Evolutionary conservation across 2,888 invertebrate genomes (phyloP).

Genomic region (Strigamia maritima): DNA sequence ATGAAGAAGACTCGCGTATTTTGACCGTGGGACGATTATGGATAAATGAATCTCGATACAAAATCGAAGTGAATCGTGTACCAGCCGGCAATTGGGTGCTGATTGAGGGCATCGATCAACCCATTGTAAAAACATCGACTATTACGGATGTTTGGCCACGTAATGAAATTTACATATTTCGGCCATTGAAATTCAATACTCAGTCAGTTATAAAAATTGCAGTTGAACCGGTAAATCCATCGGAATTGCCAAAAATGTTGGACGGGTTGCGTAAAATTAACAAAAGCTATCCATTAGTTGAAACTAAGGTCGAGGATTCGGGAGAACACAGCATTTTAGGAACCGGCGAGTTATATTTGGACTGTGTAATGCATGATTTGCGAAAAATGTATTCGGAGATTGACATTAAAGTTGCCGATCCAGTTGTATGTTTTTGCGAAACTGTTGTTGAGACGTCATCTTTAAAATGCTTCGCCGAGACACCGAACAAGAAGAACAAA

Average conservation of each 20-base stretch:
- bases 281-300: slow-evolving; percentile 94
- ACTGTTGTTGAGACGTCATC: slow-evolving; percentile 99
- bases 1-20: slow-evolving; percentile 95
- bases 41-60: slow-evolving; percentile 91
- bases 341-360: slow-evolving; percentile 95
- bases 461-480: slow-evolving; percentile 98
- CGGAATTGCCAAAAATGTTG: slow-evolving; percentile 98
- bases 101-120: slow-evolving; percentile 97
- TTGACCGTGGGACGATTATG: slow-evolving; percentile 91
- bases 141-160: slow-evolving; percentile 76
- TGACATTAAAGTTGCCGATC: slow-evolving; percentile 90
- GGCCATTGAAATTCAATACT: slow-evolving; percentile 94
- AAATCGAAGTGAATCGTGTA: slow-evolving; percentile 91
- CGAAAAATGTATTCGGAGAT: slow-evolving; percentile 98
- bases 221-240: slow-evolving; percentile 98
- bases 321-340: slow-evolving; percentile 98
- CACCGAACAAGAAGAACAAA: slow-evolving; percentile 98
- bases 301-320: slow-evolving; percentile 90
- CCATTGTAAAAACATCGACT: slow-evolving; percentile 97
- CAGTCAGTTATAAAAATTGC: slow-evolving; percentile 96
- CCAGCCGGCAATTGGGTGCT: slow-evolving; percentile 99
- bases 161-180: slow-evolving; percentile 88
- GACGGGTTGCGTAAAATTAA: slow-evolving; percentile 97
- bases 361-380: slow-evolving; percentile 99
- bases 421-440: slow-evolving; percentile 98